These are phyloP conservation scores for Larimichthys polyactis DNA, from an alignment of 2,113 vertebrate species.

Conservation along the genomic window DNA sequence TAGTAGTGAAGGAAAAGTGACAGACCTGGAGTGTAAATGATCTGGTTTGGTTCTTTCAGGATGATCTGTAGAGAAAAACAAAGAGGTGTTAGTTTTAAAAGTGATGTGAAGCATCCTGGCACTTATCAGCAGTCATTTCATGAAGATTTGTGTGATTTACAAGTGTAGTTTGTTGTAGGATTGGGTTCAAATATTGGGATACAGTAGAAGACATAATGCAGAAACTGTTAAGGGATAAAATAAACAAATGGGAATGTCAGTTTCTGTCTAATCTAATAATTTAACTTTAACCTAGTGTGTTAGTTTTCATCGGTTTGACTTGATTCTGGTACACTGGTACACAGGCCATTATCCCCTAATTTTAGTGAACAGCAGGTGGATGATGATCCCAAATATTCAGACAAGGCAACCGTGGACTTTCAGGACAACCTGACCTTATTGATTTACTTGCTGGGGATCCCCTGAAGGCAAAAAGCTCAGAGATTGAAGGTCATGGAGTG, in stretches of 20 bases:
- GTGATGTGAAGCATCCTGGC: background rate
- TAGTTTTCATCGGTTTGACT: too few species aligned
- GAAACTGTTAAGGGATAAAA: too few species aligned
- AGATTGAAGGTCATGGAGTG: background rate
- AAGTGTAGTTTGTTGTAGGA: background rate
- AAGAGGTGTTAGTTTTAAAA: background rate
- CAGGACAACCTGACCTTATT: background rate
- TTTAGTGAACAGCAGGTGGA: too few species aligned
- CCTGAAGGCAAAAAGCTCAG: background rate
- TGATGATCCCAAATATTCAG: background rate
- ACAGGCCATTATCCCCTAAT: too few species aligned
- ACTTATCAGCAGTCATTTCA: background rate
- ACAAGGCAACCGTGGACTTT: background rate
- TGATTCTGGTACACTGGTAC: too few species aligned
- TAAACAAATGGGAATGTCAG: too few species aligned
- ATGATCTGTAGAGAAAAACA: slow-evolving; percentile 84
- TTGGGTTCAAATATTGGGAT: too few species aligned
- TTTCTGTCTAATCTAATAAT: too few species aligned
- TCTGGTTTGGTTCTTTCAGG: slow-evolving; percentile 90
- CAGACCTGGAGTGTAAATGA: slow-evolving; percentile 88
- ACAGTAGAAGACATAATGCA: too few species aligned
- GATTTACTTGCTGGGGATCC: background rate
- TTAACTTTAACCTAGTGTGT: too few species aligned
- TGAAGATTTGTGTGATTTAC: background rate
- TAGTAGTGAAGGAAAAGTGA: background rate